These are phyloP conservation scores for Paedocypris micromegethes DNA, from an alignment of 2,797 vertebrate genomes.

Conservation along the genomic window DNA sequence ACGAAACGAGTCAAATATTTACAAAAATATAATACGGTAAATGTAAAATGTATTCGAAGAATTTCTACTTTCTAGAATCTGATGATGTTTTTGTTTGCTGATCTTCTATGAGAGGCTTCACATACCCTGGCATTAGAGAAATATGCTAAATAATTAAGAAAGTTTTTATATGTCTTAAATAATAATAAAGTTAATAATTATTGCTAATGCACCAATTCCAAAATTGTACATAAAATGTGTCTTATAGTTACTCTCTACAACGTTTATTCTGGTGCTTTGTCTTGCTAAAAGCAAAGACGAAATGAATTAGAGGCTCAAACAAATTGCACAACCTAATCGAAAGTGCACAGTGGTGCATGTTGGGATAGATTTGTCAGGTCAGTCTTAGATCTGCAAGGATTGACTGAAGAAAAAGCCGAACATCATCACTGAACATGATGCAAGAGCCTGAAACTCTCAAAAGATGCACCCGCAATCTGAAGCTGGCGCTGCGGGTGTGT, in stretches of 20 bases:
- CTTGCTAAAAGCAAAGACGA: slow-evolving; percentile 1
- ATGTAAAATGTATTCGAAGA: too few species aligned
- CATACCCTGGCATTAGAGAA: too few species aligned
- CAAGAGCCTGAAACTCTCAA: slow-evolving; percentile 29
- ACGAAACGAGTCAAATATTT: too few species aligned
- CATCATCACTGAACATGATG: slow-evolving; percentile 26
- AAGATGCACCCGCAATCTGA: slow-evolving; percentile 6
- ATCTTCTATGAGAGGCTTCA: too few species aligned
- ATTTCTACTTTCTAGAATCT: too few species aligned
- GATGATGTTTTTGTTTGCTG: too few species aligned
- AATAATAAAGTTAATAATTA: too few species aligned
- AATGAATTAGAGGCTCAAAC: slow-evolving; percentile 13
- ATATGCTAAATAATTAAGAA: too few species aligned
- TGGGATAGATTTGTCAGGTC: slow-evolving; percentile 20
- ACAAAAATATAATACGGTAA: too few species aligned
- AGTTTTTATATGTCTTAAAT: too few species aligned
- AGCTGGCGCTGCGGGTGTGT: neutral
- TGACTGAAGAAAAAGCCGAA: slow-evolving; percentile 21
- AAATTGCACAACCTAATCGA: neutral
- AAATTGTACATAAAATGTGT: too few species aligned
- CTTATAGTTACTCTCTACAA: neutral
- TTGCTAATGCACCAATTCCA: too few species aligned
- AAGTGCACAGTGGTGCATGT: neutral
- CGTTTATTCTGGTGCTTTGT: neutral
- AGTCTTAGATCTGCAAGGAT: slow-evolving; percentile 23